Percentiles rank a stretch among this genome's conserved stretches.
These are phyloP conservation scores for Drosophila paulistorum DNA, from an alignment of 1,140 invertebrate genomes.

Conservation along the genomic window DNA sequence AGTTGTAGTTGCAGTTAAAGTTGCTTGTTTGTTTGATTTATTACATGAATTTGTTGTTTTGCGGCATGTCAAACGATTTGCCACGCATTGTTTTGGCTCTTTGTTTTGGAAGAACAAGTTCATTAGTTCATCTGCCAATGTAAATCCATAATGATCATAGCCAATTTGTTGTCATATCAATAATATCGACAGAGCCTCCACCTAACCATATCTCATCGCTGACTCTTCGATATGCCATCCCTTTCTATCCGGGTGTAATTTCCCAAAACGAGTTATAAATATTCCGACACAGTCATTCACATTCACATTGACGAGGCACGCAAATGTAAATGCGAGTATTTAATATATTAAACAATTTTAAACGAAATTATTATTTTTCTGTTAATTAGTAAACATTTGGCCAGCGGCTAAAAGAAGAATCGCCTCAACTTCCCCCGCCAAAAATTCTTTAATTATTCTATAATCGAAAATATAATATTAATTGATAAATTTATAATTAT, in stretches of 20 bases:
- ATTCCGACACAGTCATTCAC: constrained; percentile 35
- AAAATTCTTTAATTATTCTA: constrained; percentile 60
- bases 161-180: constrained; percentile 27
- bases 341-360: constrained; percentile 63
- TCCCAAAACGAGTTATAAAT: constrained; percentile 72
- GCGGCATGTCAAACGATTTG: constrained; percentile 71
- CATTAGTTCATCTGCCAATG: constrained; percentile 36
- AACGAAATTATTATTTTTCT: constrained; percentile 28
- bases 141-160: constrained; percentile 43
- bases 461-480: constrained; percentile 68
- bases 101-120: constrained; percentile 58
- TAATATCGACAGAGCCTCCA: not conserved
- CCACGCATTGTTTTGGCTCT: constrained; percentile 61
- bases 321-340: constrained; percentile 76
- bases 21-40: constrained; percentile 71
- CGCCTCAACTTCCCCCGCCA: constrained; percentile 47
- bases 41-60: constrained; percentile 46
- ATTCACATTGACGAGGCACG: constrained; percentile 41
- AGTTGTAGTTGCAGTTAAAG: constrained; percentile 47
- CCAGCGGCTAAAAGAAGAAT: constrained; percentile 33
- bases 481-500: constrained; percentile 73
- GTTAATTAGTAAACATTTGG: constrained; percentile 27
- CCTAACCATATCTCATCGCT: not conserved
- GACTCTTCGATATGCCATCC: constrained; percentile 3
- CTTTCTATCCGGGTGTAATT: constrained; percentile 72